Evolutionary conservation across 2,888 invertebrate species (phyloP), one percentile per base, ranked within the genome.

Genomic region (Drosophila suboccidentalis): DNA sequence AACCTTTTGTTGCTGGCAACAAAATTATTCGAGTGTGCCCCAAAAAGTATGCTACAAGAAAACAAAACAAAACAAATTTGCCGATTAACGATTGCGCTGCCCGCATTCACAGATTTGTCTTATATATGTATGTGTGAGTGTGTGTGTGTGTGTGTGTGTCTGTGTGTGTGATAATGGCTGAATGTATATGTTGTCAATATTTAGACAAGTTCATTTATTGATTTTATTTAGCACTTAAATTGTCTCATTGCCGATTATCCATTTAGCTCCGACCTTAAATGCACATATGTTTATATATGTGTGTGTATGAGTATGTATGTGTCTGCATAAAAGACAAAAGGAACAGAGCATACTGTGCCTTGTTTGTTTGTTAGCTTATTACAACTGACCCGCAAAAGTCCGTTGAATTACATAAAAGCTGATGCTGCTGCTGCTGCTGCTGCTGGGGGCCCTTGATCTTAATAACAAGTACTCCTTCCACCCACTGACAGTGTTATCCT

Each of bases 161-260:
- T 9, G 19, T 29, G 51, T 17, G 57, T 50, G 50, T 44, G 36
- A 49, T 6, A 10, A 29, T 29, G 43, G 13, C 26, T 47, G 3
- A 17, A 3, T 51, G 50, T 38, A 15, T 59, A 22, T 55, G 22
- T 11, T 19, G 44, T 3, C 46, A 46, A 3, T 47, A 46, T 38
- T 55, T 44, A 34, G 46, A 46, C 47, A 49, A 71, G 49, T 63
- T 17, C 55, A 55, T 46, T 59, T 77, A 77, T 77, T 74, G 78
- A 77, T 77, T 77, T 78, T 66, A 41, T n/a, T 72, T 61, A 70
- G 60, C 62, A 66, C 60, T 69, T 69, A 80, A 82, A 87, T 61
- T 74, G 84, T 67, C 72, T 83, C 82, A 83, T 72, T 83, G 76
- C 63, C 78, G 81, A 78, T 78, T 87, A 83, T 76, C 69, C 61